Evolutionary conservation across 2,797 vertebrate species (phyloP).

Genomic region (Lemur catta): DNA sequence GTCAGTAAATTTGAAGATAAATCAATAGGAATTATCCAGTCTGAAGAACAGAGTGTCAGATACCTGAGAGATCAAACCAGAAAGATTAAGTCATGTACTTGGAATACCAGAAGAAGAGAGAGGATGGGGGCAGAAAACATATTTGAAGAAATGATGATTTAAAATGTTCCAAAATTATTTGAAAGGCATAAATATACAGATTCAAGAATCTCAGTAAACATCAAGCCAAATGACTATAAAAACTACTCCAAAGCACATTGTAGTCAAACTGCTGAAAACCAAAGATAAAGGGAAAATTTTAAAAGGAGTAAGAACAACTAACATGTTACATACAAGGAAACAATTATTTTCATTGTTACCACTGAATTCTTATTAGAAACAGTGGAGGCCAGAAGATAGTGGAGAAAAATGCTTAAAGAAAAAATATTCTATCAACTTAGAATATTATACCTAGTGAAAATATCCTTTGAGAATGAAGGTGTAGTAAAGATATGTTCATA

Average conservation of each 20-base stretch:
- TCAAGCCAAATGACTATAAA: not conserved
- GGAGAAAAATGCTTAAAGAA: not conserved
- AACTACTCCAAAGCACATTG: not conserved
- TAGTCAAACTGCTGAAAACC: not conserved
- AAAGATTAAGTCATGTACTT: not conserved
- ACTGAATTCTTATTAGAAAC: not conserved
- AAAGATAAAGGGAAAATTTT: not conserved
- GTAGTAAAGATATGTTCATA: not conserved
- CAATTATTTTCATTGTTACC: not conserved
- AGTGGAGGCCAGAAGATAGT: not conserved
- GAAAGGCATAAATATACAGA: not conserved
- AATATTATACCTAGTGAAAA: not conserved
- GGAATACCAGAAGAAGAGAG: not conserved
- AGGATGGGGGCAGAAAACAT: not conserved
- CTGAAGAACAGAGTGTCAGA: not conserved
- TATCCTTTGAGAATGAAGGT: not conserved
- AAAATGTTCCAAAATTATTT: not conserved
- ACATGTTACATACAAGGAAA: not conserved
- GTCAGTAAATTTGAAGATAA: not conserved
- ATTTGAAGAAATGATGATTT: not conserved
- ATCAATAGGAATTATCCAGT: not conserved
- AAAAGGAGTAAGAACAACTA: not conserved
- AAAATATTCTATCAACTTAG: not conserved
- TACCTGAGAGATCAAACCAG: not conserved
- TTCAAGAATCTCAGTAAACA: not conserved